Percentiles rank a stretch among this genome's conserved stretches.
phyloP scores from a whole-genome alignment of 2,113 vertebrate species.

The Sinocyclocheilus anshuiensis region DNA sequence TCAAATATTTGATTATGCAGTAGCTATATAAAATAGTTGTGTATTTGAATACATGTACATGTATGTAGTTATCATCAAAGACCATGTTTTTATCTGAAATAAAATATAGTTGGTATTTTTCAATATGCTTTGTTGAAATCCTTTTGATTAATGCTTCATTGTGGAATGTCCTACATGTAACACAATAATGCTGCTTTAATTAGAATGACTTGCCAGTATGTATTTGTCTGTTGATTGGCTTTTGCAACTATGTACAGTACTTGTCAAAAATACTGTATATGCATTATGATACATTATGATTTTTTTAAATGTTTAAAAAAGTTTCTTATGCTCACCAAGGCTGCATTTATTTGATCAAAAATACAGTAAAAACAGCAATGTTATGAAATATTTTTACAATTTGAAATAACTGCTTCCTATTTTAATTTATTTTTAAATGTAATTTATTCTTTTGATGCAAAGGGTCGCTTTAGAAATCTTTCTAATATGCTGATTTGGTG shows the following conservation, averaged over 20 bases:
- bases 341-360: no score
- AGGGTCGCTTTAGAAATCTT: not conserved
- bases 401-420: not conserved
- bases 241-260: no score
- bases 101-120: slow-evolving; percentile 54
- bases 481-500: not conserved
- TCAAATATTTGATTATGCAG: slow-evolving; percentile 46
- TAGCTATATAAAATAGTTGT: slow-evolving; percentile 48
- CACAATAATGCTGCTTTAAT: slow-evolving; percentile 1
- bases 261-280: no score
- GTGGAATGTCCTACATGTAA: not conserved
- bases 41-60: slow-evolving; percentile 48
- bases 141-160: not conserved
- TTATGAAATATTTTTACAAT: not conserved
- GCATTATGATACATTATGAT: no score
- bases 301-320: no score
- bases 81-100: slow-evolving; percentile 48
- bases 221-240: not conserved
- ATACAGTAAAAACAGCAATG: not conserved
- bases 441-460: not conserved
- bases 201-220: not conserved
- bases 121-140: slow-evolving; percentile 13
- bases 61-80: slow-evolving; percentile 48
- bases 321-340: no score
- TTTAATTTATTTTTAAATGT: not conserved